Evolutionary conservation across 2,113 vertebrate species (phyloP).

Genomic region (Sterna hirundo): DNA sequence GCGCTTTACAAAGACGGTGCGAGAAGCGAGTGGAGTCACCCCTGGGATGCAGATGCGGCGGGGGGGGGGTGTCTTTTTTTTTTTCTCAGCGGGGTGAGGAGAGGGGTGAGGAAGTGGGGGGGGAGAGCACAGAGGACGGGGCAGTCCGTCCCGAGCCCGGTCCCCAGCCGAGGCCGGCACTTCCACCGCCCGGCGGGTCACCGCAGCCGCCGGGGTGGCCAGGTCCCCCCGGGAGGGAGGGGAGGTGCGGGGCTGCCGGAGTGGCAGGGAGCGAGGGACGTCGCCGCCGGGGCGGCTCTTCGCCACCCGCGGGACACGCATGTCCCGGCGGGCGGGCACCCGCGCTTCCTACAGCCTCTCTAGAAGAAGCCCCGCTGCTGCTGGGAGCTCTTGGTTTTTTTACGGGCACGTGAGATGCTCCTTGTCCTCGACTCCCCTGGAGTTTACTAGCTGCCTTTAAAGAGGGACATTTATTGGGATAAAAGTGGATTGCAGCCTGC

Average conservation of each 20-base stretch:
- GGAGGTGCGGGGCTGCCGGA: neutral
- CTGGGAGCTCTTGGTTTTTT: neutral
- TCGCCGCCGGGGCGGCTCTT: neutral
- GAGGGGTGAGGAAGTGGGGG: no score
- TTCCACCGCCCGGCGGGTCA: neutral
- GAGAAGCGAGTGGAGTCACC: neutral
- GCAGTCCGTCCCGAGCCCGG: neutral
- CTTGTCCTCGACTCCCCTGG: neutral
- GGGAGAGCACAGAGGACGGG: neutral
- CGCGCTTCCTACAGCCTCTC: neutral
- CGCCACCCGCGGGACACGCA: neutral
- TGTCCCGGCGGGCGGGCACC: neutral
- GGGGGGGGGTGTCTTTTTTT: neutral
- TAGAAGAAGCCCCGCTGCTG: neutral
- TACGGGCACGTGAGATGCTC: neutral
- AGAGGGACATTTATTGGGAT: constrained; percentile 27
- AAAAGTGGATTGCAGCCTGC: constrained; percentile 30
- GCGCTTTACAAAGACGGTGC: neutral
- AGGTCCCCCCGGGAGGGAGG: neutral
- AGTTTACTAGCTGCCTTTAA: constrained; percentile 18
- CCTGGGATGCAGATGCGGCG: neutral
- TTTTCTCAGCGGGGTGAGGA: neutral
- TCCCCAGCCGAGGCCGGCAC: neutral
- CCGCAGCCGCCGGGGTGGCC: neutral
- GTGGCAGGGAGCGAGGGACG: neutral